Base-by-base conservation (phyloP, 2,888 invertebrate genomes). In the Xylophagus ater region DNA sequence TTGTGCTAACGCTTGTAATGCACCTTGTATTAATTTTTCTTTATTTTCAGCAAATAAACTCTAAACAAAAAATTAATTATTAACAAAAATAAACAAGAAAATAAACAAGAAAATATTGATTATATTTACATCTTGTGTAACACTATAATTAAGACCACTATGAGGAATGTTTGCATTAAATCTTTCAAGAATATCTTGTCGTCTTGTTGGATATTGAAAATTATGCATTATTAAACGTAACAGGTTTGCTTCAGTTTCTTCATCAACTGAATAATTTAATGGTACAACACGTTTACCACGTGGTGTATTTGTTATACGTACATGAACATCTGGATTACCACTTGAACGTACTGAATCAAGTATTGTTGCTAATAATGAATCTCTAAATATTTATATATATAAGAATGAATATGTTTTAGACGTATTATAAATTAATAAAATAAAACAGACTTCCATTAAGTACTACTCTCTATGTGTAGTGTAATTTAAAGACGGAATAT, bases 111-210 rank as follows among this genome's bases (percentile, higher is more conserved):
- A 31, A 45, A 6, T 40, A 38, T 17, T 7, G 14, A 43, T 43
- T 15, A 37, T 19, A 57, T 83, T 76, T 73, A 93, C 94, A 67
- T 97, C 97, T 70, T 92, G 90, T 17, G 92, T 88, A 47, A 92
- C 84, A 50, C 96, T 90, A 67, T 97, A 94, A 48, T 90, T 77
- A 34, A 98, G 77, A 14, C 98, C 98, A 65, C 90, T 94, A 69
- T 97, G 98, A 3, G 97, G 90, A 53, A 96, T 79, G 66, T 98
- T 98, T 34, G 92, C 87, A 68, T 98, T 98, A 67, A 98, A 98
- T 44, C 97, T 71, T 50, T 87, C 81, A 15, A 98, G 78, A 50
- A 90, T 84, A 59, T 93, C 89, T 17, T 78, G 67, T 8, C 75
- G 66, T 64, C 70, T 72, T 13, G 66, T 60, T 30, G 71, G 70